phyloP scores from a whole-genome alignment of 2,888 invertebrate species.

The Cheilosia soror region DNA sequence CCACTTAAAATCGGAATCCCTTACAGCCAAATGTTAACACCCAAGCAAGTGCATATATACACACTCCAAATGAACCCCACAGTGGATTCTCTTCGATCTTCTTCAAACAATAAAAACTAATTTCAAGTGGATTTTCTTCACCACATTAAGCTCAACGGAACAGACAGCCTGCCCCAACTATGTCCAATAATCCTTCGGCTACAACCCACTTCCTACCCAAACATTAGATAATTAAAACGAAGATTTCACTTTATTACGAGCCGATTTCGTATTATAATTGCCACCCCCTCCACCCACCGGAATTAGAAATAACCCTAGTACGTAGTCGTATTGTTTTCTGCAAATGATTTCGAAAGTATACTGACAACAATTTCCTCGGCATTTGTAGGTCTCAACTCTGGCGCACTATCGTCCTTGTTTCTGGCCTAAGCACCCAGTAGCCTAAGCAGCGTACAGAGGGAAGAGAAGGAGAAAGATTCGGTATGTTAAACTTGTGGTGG shows the following conservation, averaged over 20 bases:
- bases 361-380: constrained; percentile 70
- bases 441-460: constrained; percentile 6
- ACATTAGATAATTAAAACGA: constrained; percentile 71
- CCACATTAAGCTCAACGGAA: constrained; percentile 70
- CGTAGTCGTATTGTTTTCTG: constrained; percentile 64
- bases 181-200: constrained; percentile 64
- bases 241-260: constrained; percentile 72
- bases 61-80: constrained; percentile 3
- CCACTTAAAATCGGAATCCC: constrained; percentile 48
- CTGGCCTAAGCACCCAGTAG: constrained; percentile 22
- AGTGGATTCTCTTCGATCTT: constrained; percentile 50
- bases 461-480: constrained; percentile 8
- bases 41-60: constrained; percentile 1
- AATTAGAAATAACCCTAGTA: constrained; percentile 54
- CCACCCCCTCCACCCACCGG: constrained; percentile 5
- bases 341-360: constrained; percentile 72
- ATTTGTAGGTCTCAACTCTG: constrained; percentile 33
- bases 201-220: constrained; percentile 29
- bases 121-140: constrained; percentile 72
- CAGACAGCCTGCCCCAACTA: constrained; percentile 49
- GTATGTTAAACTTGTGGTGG: constrained; percentile 53
- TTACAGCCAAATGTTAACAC: constrained; percentile 30
- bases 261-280: constrained; percentile 43
- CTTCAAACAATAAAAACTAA: constrained; percentile 62
- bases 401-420: constrained; percentile 43